These are phyloP conservation scores for Stomatorhinus walkeri DNA, from an alignment of 2,797 vertebrate species.

Conservation along the genomic window DNA sequence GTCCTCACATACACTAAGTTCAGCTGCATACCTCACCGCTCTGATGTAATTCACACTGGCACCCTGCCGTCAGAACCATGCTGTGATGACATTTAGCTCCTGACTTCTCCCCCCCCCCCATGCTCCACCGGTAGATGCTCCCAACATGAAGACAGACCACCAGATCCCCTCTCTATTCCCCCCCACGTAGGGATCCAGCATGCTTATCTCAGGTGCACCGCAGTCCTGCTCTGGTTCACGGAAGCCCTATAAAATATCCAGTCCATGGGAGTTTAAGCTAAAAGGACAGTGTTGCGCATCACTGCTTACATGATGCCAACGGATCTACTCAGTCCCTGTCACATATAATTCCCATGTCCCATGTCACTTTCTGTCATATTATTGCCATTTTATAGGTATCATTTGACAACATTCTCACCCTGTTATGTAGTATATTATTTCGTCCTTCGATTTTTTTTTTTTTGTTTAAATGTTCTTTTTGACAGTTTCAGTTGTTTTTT, in stretches of 20 bases:
- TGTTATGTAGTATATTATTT: background rate
- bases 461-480: background rate
- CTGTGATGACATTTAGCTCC: conserved; percentile 23
- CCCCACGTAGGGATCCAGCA: conserved; percentile 40
- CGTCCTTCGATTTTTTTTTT: background rate
- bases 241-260: conserved; percentile 55
- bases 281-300: conserved; percentile 60
- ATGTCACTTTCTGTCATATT: background rate
- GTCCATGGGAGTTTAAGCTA: conserved; percentile 48
- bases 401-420: background rate
- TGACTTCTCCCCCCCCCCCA: conserved; percentile 15
- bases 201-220: conserved; percentile 62
- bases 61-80: background rate
- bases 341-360: background rate
- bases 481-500: background rate
- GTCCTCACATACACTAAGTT: background rate
- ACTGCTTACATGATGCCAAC: conserved; percentile 33
- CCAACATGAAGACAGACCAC: conserved; percentile 57
- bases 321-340: background rate
- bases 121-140: conserved; percentile 45
- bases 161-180: conserved; percentile 28
- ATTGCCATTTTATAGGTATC: background rate
- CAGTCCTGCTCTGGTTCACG: conserved; percentile 47
- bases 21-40: background rate
- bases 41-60: background rate